phyloP scores from a whole-genome alignment of 2,797 vertebrate genomes.

The Chaetodon trifasciatus region DNA sequence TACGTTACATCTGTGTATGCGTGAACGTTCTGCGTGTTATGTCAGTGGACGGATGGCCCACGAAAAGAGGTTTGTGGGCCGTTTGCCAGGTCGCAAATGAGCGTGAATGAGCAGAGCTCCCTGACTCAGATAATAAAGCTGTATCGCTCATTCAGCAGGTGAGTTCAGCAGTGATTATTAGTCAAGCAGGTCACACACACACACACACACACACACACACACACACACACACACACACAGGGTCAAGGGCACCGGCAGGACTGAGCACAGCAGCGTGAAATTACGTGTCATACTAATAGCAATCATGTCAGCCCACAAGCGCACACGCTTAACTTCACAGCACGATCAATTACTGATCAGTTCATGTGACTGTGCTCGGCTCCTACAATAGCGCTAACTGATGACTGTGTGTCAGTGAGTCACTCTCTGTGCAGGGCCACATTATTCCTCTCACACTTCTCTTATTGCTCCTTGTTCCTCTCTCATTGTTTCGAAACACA shows the following conservation, averaged over 20 bases:
- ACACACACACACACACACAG: background rate
- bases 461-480: background rate
- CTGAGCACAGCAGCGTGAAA: conserved; percentile 60
- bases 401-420: background rate
- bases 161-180: conserved; percentile 18
- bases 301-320: conserved; percentile 24
- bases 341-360: conserved; percentile 38
- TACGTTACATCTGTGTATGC: conserved; percentile 20
- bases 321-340: conserved; percentile 34
- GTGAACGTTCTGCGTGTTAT: background rate
- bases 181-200: conserved; percentile 28
- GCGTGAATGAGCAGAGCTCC: background rate
- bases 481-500: background rate
- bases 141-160: conserved; percentile 17
- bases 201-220: conserved; percentile 8
- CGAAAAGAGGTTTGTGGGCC: conserved; percentile 9
- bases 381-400: background rate
- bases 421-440: background rate
- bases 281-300: conserved; percentile 50
- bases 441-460: background rate
- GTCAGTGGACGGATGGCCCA: conserved; percentile 22
- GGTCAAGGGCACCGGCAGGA: conserved; percentile 55
- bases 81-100: conserved; percentile 5
- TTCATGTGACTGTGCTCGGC: conserved; percentile 12
- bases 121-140: conserved; percentile 15